Conservation (phyloP, 2,797 vertebrate species). For the Apogon hyalosoma region DNA sequence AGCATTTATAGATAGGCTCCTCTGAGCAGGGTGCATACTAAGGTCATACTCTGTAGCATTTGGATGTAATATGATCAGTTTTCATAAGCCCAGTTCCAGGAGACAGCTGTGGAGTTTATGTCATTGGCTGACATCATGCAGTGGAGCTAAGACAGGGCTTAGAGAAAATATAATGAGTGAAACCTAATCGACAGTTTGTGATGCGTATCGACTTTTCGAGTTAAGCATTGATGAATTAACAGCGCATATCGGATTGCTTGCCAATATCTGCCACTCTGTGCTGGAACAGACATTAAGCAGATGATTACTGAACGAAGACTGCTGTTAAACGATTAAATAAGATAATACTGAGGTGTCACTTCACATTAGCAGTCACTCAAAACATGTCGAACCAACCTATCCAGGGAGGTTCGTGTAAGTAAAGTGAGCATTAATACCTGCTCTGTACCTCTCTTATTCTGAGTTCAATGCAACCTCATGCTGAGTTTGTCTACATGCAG, state of each 20-base stretch:
- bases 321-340: conserved; percentile 30
- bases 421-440: conserved; percentile 1
- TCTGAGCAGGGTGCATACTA: conserved; percentile 54
- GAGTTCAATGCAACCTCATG: conserved; percentile 27
- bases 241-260: conserved; percentile 37
- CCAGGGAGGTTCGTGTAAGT: neutral
- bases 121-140: conserved; percentile 80
- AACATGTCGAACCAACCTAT: conserved; percentile 10
- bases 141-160: conserved; percentile 69
- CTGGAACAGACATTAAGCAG: conserved; percentile 36
- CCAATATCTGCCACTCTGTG: conserved; percentile 25
- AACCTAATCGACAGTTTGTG: conserved; percentile 66
- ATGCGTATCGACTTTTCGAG: conserved; percentile 55
- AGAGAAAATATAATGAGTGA: conserved; percentile 73
- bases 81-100: conserved; percentile 72
- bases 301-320: conserved; percentile 29
- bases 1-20: conserved; percentile 60
- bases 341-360: conserved; percentile 23
- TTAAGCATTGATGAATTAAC: conserved; percentile 61
- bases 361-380: conserved; percentile 20
- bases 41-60: conserved; percentile 71
- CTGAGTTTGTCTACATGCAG: conserved; percentile 47
- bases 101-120: conserved; percentile 81
- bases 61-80: conserved; percentile 77
- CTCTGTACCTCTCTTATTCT: conserved; percentile 43